Conservation (phyloP, 2,797 vertebrate species). For the Gila robusta region DNA sequence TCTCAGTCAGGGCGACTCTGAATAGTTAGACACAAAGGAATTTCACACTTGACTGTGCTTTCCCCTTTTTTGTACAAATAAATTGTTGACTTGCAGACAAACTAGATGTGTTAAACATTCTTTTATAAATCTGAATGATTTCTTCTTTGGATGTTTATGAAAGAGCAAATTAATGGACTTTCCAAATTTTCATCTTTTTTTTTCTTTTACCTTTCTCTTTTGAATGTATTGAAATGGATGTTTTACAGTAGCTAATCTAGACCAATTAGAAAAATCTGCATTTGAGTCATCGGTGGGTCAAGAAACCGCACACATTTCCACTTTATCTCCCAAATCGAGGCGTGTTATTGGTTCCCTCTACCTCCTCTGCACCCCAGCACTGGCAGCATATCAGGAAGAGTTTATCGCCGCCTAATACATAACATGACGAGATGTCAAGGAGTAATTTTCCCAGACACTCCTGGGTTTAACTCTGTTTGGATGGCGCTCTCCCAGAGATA, state of each 20-base stretch:
- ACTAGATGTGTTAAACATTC: conserved; percentile 24
- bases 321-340: conserved; percentile 25
- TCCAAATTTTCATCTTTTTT: neutral
- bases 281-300: neutral
- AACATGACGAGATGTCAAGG: conserved; percentile 72
- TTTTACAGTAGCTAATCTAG: neutral
- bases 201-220: neutral
- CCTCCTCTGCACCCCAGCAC: conserved; percentile 40
- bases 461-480: conserved; percentile 69
- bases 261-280: neutral
- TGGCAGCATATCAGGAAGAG: conserved; percentile 50
- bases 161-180: neutral
- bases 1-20: conserved; percentile 51
- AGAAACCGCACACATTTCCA: neutral
- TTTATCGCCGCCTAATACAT: conserved; percentile 67
- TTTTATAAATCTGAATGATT: neutral
- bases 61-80: conserved; percentile 20
- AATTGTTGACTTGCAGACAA: conserved; percentile 21
- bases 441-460: conserved; percentile 75
- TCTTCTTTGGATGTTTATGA: neutral
- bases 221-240: neutral
- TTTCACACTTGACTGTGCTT: conserved; percentile 48
- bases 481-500: conserved; percentile 65
- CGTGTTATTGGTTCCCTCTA: conserved; percentile 29
- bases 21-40: conserved; percentile 46